Percentiles rank a stretch among this genome's conserved stretches.
These are phyloP conservation scores for Pollicipes pollicipes DNA, from an alignment of 1,140 invertebrate species.

Conservation along the genomic window DNA sequence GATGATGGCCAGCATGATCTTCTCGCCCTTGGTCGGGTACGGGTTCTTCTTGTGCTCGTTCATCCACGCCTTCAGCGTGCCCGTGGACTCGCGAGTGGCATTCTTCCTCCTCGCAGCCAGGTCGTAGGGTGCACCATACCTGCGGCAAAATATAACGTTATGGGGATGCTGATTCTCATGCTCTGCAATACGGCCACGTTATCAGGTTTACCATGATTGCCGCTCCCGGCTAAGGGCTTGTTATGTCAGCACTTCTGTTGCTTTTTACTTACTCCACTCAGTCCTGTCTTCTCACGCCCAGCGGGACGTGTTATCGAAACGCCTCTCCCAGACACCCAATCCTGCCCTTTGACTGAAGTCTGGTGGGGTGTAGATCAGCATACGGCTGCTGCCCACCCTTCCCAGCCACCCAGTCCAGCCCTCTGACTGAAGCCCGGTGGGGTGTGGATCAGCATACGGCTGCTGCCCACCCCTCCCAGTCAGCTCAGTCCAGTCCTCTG, in stretches of 20 bases:
- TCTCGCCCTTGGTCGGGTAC: slow-evolving; percentile 92
- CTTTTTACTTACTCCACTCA: no score
- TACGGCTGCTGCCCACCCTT: background rate
- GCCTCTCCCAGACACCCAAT: no score
- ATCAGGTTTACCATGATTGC: no score
- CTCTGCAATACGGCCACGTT: no score
- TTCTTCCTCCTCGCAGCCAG: slow-evolving; percentile 82
- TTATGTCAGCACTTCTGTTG: no score
- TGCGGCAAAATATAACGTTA: slow-evolving; percentile 33
- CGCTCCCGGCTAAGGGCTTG: no score
- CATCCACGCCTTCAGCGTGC: slow-evolving; percentile 88
- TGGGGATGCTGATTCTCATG: no score
- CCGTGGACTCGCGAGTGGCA: slow-evolving; percentile 87
- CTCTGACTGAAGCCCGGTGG: no score
- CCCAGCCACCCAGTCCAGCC: no score
- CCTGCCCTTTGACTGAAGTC: no score
- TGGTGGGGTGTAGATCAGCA: background rate
- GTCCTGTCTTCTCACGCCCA: no score
- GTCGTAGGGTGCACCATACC: slow-evolving; percentile 83
- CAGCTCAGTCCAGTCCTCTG: background rate
- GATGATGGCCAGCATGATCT: slow-evolving; percentile 88
- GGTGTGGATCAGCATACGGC: background rate
- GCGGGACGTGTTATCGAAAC: no score
- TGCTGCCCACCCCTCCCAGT: background rate
- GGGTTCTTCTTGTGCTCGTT: slow-evolving; percentile 98